A percentile compares a stretch with the other conserved stretches of the same genome.
Evolutionary conservation across 2,113 vertebrate genomes (phyloP).

Genomic region (Orthochromis indermauri): DNA sequence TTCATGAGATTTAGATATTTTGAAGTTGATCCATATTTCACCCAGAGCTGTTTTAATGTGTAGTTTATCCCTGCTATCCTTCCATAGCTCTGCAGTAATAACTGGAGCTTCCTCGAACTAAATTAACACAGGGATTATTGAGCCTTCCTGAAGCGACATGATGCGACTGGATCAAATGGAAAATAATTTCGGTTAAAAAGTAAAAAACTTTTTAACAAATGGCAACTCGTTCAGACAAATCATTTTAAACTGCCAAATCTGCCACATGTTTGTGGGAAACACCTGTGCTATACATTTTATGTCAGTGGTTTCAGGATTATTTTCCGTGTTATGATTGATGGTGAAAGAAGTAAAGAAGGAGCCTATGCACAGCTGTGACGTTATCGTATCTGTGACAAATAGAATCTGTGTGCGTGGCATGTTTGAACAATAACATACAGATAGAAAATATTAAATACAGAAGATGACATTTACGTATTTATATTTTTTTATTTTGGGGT

Average conservation of each 20-base stretch:
- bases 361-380: fast-evolving
- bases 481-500: background rate
- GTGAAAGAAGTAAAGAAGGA: background rate
- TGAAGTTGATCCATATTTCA: constrained; percentile 16
- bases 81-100: background rate
- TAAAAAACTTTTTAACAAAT: background rate
- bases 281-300: background rate
- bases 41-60: background rate
- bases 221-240: background rate
- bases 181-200: background rate
- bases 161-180: background rate
- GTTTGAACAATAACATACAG: background rate
- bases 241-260: background rate
- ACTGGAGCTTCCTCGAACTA: background rate
- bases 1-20: background rate
- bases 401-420: background rate
- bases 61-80: background rate
- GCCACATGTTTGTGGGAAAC: background rate
- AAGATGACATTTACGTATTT: background rate
- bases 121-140: background rate
- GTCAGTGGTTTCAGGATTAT: background rate
- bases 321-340: background rate
- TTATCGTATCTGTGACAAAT: background rate
- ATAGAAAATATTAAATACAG: background rate
- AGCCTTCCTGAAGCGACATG: background rate